Percentiles rank a stretch among this genome's conserved stretches.
phyloP scores from a whole-genome alignment of 23 tunicate species.

The Botrylloides violaceus region DNA sequence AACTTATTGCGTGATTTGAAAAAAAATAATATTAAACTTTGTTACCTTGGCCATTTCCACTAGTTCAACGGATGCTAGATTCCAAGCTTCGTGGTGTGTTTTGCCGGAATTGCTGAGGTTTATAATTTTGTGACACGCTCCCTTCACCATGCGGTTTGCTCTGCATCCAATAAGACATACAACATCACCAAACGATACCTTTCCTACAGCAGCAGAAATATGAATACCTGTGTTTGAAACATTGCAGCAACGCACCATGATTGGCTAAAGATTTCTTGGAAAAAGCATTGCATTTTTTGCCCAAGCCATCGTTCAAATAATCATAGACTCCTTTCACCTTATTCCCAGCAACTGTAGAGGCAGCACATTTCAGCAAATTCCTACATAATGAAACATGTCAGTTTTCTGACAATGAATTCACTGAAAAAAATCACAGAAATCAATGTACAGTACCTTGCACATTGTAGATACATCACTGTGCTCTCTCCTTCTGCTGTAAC shows the following conservation, averaged over 20 bases:
- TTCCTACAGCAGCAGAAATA: no score
- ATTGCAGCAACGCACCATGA: background rate
- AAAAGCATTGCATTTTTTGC: background rate
- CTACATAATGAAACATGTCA: no score
- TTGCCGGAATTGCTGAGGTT: slow-evolving; percentile 15
- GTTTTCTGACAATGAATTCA: no score
- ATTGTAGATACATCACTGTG: slow-evolving; percentile 71
- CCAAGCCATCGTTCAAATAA: slow-evolving; percentile 15
- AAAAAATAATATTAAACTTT: no score
- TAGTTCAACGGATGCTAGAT: slow-evolving; percentile 31
- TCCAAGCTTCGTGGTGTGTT: slow-evolving; percentile 35
- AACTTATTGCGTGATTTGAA: no score
- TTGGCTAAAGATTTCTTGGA: background rate
- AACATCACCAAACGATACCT: no score
- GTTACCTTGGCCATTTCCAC: slow-evolving; percentile 57
- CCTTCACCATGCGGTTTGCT: background rate
- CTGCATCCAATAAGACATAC: no score
- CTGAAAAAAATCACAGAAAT: no score
- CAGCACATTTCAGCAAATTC: slow-evolving; percentile 37
- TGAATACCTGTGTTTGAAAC: slow-evolving; percentile 12
- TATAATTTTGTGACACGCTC: slow-evolving; percentile 13
- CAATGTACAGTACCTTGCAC: slow-evolving; percentile 53
- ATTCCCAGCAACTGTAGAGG: background rate
- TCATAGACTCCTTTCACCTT: background rate
- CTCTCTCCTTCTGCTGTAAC: slow-evolving; percentile 91